Evolutionary conservation across 2,888 invertebrate genomes (phyloP), one percentile per base, ranked within the genome.

Genomic region (Drosophila merina): DNA sequence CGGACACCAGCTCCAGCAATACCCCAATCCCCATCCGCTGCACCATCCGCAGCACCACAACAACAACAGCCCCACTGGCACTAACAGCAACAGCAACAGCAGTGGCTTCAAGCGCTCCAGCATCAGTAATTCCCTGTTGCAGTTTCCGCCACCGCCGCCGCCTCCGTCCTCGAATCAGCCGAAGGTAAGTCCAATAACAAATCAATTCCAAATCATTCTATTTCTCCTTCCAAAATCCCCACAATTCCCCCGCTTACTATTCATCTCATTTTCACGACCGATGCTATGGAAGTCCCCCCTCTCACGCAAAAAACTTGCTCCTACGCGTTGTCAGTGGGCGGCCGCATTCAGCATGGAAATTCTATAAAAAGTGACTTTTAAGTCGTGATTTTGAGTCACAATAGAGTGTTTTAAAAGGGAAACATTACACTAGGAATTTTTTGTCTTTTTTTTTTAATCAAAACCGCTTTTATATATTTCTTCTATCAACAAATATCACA

Each of bases 91-190:
- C 7, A 68, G 68, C 38, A 47, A 58, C 42, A 78, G 68, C 51
- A 71, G 62, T 48, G 59, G 56, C 31, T 77, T 66, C n/a, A 84
- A 84, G 26, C 88, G 88, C 47, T 57, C 83, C 67, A 84, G 83
- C 33, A 47, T 87, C 44, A 75, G 72, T 44, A 88, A 89, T 12
- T 85, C 82, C 20, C 49, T 75, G 54, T 69, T 74, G 7, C 79
- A 76, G 48, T 82, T 74, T 36, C 72, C 71, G 4, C 66, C 83
- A 0, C 81, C 83, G 31, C 49, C 72, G 10, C 83, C 86, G 5
- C 59, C 68, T 30, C 69, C 75, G 42, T 72, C 50, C 44, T 83
- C 72, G 45, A 71, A 73, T 57, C 58, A 75, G 26, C 51, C 75
- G 36, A 86, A 87, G 88, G 82, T 87, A 71, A 83, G 88, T 70